Conservation (phyloP, 2,113 vertebrate species). For the Cochlearius cochlearius region DNA sequence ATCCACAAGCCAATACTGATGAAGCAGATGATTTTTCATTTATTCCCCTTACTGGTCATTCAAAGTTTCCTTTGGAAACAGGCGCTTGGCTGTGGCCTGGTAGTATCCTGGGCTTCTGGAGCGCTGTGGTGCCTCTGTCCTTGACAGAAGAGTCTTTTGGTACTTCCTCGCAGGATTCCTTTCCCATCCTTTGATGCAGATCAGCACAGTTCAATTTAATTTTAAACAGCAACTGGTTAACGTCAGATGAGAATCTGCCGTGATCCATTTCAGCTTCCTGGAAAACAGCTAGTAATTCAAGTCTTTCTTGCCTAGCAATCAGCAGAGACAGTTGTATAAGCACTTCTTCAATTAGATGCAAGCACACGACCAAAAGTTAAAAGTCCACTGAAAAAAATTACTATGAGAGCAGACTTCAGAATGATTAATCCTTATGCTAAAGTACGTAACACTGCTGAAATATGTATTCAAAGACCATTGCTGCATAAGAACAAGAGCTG, state of each 20-base stretch:
- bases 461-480: background rate
- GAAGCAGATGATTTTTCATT: background rate
- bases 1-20: background rate
- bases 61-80: background rate
- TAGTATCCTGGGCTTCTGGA: background rate
- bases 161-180: background rate
- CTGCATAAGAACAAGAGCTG: background rate
- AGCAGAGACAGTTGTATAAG: background rate
- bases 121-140: background rate
- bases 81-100: background rate
- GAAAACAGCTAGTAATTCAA: background rate
- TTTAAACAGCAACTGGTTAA: background rate
- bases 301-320: background rate
- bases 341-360: background rate
- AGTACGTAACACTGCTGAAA: background rate
- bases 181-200: background rate
- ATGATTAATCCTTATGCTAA: background rate
- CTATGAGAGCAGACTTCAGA: background rate
- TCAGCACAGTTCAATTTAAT: background rate
- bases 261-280: background rate
- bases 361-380: background rate
- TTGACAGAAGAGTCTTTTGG: background rate
- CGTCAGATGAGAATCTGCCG: background rate
- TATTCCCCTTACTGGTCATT: background rate
- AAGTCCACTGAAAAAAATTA: background rate